These are phyloP conservation scores for Xiphophorus maculatus DNA, from an alignment of 2,113 vertebrate species.

Conservation along the genomic window DNA sequence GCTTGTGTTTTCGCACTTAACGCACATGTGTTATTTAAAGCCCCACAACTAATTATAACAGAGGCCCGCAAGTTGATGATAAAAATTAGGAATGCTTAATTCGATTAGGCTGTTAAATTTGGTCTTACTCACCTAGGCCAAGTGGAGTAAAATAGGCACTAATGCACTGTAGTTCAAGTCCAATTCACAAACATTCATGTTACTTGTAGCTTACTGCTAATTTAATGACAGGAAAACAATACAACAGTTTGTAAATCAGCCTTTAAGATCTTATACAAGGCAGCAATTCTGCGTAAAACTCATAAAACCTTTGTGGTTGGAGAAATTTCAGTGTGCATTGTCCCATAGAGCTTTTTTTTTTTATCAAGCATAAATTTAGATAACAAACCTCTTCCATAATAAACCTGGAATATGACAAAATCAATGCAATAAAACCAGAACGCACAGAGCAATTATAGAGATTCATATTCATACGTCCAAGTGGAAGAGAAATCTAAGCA, in stretches of 20 bases:
- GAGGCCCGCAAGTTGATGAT: not conserved
- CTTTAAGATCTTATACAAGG: not conserved
- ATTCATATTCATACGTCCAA: not conserved
- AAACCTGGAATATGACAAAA: too few relatives aligned
- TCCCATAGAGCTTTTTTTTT: not conserved
- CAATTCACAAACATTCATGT: not conserved
- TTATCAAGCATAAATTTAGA: not conserved
- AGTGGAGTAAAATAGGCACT: not conserved
- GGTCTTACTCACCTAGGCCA: not conserved
- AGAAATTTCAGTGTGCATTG: not conserved
- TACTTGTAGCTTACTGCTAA: not conserved
- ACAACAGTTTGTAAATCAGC: not conserved
- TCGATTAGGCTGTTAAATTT: not conserved
- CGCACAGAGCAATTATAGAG: not conserved
- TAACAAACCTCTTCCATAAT: too few relatives aligned
- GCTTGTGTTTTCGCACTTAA: conserved; percentile 32
- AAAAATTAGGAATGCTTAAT: not conserved
- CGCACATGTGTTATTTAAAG: conserved; percentile 12
- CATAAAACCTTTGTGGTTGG: not conserved
- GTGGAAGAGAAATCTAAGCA: not conserved
- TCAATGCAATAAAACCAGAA: too few relatives aligned
- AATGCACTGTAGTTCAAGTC: too few relatives aligned
- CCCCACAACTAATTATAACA: not conserved
- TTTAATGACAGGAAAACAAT: not conserved
- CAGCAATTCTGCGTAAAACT: not conserved